These are phyloP conservation scores for Hyppa rectilinea DNA, from an alignment of 2,888 invertebrate species.

Conservation along the genomic window DNA sequence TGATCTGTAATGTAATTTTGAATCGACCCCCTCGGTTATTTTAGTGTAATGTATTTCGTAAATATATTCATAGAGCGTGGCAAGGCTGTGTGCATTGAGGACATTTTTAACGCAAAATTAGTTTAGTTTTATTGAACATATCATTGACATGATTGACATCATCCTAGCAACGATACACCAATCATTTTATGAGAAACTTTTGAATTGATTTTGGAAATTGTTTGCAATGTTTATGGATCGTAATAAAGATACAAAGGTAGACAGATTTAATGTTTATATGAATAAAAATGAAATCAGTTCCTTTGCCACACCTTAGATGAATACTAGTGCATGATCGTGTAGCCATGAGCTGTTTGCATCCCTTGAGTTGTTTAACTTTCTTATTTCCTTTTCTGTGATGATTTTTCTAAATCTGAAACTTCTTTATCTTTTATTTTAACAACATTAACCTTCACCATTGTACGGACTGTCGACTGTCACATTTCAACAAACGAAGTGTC, in stretches of 20 bases:
- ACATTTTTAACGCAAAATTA: slow-evolving; percentile 90
- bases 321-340: slow-evolving; percentile 86
- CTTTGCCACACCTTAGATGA: slow-evolving; percentile 91
- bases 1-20: slow-evolving; percentile 88
- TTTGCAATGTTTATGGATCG: slow-evolving; percentile 83
- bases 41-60: slow-evolving; percentile 89
- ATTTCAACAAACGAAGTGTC: slow-evolving; percentile 77
- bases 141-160: slow-evolving; percentile 87
- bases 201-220: slow-evolving; percentile 81
- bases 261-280: slow-evolving; percentile 79
- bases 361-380: slow-evolving; percentile 72
- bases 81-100: slow-evolving; percentile 93
- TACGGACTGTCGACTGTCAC: slow-evolving; percentile 82
- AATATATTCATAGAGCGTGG: slow-evolving; percentile 92
- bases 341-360: slow-evolving; percentile 80
- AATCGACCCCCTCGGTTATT: slow-evolving; percentile 88
- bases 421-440: slow-evolving; percentile 74
- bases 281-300: slow-evolving; percentile 87
- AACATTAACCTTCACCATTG: slow-evolving; percentile 84
- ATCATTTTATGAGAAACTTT: slow-evolving; percentile 84
- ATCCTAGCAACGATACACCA: slow-evolving; percentile 87
- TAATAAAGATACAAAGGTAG: slow-evolving; percentile 82
- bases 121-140: slow-evolving; percentile 86
- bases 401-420: slow-evolving; percentile 76
- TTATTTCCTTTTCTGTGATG: slow-evolving; percentile 76